phyloP scores from a whole-genome alignment of 2,113 vertebrate genomes.

The Onychostruthus taczanowskii region DNA sequence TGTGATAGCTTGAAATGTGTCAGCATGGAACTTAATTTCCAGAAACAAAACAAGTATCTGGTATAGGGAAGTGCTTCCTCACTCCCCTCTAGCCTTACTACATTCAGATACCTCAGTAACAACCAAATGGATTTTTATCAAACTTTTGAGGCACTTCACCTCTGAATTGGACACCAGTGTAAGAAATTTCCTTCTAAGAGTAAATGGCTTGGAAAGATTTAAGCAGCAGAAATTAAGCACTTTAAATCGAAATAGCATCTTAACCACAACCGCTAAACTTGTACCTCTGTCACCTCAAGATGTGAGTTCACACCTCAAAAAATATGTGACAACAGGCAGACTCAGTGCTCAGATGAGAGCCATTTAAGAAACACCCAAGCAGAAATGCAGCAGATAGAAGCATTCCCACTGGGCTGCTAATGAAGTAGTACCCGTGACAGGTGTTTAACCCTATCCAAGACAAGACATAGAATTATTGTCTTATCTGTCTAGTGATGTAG shows the following conservation, averaged over 20 bases:
- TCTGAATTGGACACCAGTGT: background rate
- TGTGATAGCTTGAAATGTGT: background rate
- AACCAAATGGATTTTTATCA: background rate
- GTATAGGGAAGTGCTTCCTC: background rate
- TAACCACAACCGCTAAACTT: background rate
- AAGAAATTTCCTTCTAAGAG: background rate
- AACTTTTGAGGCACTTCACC: background rate
- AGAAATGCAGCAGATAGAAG: background rate
- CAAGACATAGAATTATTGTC: background rate
- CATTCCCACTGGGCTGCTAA: background rate
- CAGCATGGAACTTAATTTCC: background rate
- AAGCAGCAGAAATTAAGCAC: background rate
- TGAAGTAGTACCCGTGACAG: background rate
- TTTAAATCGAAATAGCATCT: conserved; percentile 5
- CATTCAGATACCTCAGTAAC: background rate
- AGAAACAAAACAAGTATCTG: background rate
- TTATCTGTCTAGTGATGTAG: background rate
- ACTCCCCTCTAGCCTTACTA: background rate
- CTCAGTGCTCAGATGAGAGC: background rate
- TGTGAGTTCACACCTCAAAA: conserved; percentile 2
- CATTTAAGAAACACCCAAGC: background rate
- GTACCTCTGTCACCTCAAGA: background rate
- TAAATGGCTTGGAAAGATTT: background rate
- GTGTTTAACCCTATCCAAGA: background rate
- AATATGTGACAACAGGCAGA: background rate